Conservation (phyloP, 2,888 invertebrate species). For the Chymomyza fuscimana region DNA sequence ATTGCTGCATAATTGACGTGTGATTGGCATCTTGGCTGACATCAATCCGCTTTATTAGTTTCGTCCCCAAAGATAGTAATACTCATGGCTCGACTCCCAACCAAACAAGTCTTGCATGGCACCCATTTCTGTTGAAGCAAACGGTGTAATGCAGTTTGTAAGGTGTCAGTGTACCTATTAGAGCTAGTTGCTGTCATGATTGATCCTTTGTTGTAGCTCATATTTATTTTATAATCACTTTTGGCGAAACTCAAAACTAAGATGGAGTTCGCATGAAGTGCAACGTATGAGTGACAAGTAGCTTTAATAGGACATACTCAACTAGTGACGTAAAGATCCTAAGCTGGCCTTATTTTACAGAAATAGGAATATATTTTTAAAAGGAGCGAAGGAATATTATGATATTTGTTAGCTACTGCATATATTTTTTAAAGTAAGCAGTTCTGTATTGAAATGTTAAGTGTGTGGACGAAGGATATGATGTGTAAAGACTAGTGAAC, state of each 20-base stretch:
- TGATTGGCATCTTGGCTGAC: slow-evolving; percentile 60
- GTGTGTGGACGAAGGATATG: too few species aligned
- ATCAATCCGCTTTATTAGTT: slow-evolving; percentile 27
- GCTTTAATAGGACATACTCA: background rate
- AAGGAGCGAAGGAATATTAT: too few species aligned
- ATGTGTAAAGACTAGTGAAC: too few species aligned
- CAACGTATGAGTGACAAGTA: background rate
- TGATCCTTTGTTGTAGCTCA: background rate
- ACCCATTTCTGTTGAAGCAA: slow-evolving; percentile 34
- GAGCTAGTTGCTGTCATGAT: background rate
- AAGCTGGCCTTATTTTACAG: too few species aligned
- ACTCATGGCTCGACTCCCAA: background rate
- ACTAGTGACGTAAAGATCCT: background rate
- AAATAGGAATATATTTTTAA: background rate
- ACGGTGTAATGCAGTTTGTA: slow-evolving; percentile 25
- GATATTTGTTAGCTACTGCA: too few species aligned
- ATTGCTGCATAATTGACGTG: slow-evolving; percentile 59
- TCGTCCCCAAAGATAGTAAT: slow-evolving; percentile 40
- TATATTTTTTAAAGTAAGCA: too few species aligned
- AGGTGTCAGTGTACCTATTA: slow-evolving; percentile 63
- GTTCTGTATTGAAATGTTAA: too few species aligned
- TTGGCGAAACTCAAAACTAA: background rate
- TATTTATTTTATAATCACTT: background rate
- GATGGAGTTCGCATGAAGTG: background rate
- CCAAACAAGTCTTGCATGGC: slow-evolving; percentile 26